Evolutionary conservation across 2,113 vertebrate species (phyloP).

Genomic region (Centropus unirufus): DNA sequence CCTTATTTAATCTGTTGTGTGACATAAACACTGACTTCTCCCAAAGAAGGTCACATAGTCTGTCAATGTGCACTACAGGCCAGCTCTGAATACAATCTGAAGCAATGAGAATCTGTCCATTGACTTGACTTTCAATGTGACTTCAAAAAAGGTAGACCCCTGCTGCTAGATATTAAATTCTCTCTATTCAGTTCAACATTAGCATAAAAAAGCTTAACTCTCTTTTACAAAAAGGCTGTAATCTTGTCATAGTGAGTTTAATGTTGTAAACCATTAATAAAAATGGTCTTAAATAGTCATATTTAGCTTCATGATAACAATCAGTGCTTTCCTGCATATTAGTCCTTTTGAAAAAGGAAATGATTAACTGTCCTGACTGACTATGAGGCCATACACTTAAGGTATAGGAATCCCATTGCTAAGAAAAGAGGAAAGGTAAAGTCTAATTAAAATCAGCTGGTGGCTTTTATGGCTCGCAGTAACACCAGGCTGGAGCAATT

Average conservation of each 20-base stretch:
- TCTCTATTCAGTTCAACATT: not conserved
- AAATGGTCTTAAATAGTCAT: conserved; percentile 21
- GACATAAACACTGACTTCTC: not conserved
- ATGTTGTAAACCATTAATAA: conserved; percentile 48
- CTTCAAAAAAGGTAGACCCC: conserved; percentile 33
- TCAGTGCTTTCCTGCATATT: conserved; percentile 24
- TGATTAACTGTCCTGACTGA: conserved; percentile 60
- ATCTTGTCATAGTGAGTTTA: conserved; percentile 47
- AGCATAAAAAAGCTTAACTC: conserved; percentile 11
- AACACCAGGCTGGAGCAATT: conserved; percentile 36
- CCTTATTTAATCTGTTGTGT: not conserved
- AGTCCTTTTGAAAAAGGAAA: conserved; percentile 56
- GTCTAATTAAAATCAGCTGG: conserved; percentile 79
- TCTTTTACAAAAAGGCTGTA: conserved; percentile 21
- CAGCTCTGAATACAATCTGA: not conserved
- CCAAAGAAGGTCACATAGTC: not conserved
- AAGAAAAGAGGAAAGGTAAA: conserved; percentile 69
- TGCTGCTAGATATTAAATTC: conserved; percentile 15
- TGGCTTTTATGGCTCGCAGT: conserved; percentile 61
- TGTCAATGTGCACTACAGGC: not conserved
- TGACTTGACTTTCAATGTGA: not conserved
- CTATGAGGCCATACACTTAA: conserved; percentile 39
- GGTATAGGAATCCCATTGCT: conserved; percentile 36
- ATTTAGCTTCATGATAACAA: conserved; percentile 11
- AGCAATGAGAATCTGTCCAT: not conserved